Conservation (phyloP, 2,113 vertebrate genomes). For the Clinocottus analis region DNA sequence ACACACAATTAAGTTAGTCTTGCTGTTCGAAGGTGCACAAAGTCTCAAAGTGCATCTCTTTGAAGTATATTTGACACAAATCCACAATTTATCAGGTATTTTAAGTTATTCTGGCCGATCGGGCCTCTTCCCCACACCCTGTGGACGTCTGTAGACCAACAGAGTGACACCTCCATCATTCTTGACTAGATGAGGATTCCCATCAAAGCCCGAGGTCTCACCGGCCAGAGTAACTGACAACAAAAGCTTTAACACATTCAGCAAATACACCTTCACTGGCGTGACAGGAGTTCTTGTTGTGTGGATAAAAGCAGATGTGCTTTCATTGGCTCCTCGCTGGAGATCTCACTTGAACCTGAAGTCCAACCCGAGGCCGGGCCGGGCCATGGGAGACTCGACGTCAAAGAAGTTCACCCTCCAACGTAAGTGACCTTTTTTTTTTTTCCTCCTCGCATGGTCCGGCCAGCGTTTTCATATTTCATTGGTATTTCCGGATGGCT, state of each 20-base stretch:
- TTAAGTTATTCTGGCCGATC: neutral
- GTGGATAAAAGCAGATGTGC: constrained; percentile 21
- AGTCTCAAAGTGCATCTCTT: neutral
- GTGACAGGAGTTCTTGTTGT: neutral
- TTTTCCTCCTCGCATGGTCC: constrained; percentile 42
- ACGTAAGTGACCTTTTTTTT: constrained; percentile 67
- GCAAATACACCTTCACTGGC: neutral
- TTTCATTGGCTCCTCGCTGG: constrained; percentile 35
- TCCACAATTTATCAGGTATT: neutral
- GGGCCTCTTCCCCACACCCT: neutral
- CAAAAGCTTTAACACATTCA: neutral
- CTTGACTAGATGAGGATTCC: neutral
- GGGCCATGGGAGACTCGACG: constrained; percentile 69
- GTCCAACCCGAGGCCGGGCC: constrained; percentile 41
- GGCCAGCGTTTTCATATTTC: constrained; percentile 79
- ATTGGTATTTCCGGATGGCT: constrained; percentile 82
- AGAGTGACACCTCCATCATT: neutral
- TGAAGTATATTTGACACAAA: neutral
- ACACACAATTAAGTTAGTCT: neutral
- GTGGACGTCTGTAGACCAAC: neutral
- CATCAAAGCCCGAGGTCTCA: neutral
- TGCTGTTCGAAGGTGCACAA: neutral
- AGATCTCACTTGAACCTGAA: constrained; percentile 37
- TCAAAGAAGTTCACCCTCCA: constrained; percentile 68
- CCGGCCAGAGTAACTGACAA: neutral